Evolutionary conservation across 2,113 vertebrate species (phyloP).

Genomic region (Mystacornis crossleyi): DNA sequence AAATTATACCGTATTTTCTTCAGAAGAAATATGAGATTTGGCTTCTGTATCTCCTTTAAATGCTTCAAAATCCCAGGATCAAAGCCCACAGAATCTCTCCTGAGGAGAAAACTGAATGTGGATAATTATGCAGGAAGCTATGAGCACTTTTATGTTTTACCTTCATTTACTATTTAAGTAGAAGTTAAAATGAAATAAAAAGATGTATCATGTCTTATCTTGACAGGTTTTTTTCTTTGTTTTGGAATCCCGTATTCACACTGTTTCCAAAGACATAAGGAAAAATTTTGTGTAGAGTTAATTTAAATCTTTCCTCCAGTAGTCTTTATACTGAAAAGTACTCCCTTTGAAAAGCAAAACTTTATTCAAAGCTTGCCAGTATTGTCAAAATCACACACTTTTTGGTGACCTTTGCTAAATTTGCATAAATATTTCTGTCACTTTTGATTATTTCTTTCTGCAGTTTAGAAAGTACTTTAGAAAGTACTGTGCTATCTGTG

Average conservation of each 20-base stretch:
- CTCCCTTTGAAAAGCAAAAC: neutral
- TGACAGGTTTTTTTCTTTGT: conserved; percentile 17
- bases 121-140: conserved; percentile 42
- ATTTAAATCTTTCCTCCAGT: neutral
- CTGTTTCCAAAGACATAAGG: conserved; percentile 9
- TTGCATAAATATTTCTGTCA: neutral
- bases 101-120: conserved; percentile 19
- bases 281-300: neutral
- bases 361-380: neutral
- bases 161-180: conserved; percentile 50
- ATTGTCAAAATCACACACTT: neutral
- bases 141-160: conserved; percentile 40
- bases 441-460: neutral
- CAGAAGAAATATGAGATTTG: neutral
- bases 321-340: neutral
- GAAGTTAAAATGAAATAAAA: conserved; percentile 53
- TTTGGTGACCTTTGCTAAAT: neutral
- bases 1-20: neutral
- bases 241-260: conserved; percentile 30
- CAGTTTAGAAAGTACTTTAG: neutral
- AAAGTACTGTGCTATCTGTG: neutral
- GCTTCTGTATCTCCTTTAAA: conserved; percentile 5
- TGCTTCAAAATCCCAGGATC: conserved; percentile 26
- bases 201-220: conserved; percentile 49
- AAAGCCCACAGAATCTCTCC: conserved; percentile 39